phyloP scores from a whole-genome alignment of 2,888 invertebrate species.

The Mythimna vitellina region DNA sequence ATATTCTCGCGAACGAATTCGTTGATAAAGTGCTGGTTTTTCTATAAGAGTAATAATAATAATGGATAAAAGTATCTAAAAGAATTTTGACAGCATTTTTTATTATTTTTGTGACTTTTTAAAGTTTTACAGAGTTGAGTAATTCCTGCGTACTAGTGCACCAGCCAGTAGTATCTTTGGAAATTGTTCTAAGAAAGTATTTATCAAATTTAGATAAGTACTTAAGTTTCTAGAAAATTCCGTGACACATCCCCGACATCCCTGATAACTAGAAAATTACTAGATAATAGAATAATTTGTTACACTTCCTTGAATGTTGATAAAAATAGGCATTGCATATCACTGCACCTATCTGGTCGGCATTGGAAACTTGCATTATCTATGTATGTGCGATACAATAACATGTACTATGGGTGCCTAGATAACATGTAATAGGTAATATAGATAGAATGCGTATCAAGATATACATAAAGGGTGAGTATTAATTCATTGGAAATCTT shows the following conservation, averaged over 20 bases:
- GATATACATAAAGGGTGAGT: background rate
- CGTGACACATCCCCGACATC: background rate
- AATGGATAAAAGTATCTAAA: too few relatives aligned
- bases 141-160: too few relatives aligned
- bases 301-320: slow-evolving; percentile 43
- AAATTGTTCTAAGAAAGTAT: background rate
- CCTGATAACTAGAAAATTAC: slow-evolving; percentile 13
- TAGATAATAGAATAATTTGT: slow-evolving; percentile 22
- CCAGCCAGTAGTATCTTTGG: background rate
- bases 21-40: too few relatives aligned
- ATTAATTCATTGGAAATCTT: background rate
- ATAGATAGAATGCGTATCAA: slow-evolving; percentile 16
- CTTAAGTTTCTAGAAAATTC: slow-evolving; percentile 12
- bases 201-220: background rate
- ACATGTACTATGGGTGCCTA: slow-evolving; percentile 25
- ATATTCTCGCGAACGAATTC: too few relatives aligned
- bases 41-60: too few relatives aligned
- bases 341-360: slow-evolving; percentile 38
- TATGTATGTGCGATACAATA: slow-evolving; percentile 36
- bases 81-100: too few relatives aligned
- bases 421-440: slow-evolving; percentile 1
- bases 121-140: too few relatives aligned
- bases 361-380: slow-evolving; percentile 57
- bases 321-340: slow-evolving; percentile 52
- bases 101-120: too few relatives aligned